These are phyloP conservation scores for Epinephelus cyanopodus DNA, from an alignment of 2,113 vertebrate genomes.

Conservation along the genomic window DNA sequence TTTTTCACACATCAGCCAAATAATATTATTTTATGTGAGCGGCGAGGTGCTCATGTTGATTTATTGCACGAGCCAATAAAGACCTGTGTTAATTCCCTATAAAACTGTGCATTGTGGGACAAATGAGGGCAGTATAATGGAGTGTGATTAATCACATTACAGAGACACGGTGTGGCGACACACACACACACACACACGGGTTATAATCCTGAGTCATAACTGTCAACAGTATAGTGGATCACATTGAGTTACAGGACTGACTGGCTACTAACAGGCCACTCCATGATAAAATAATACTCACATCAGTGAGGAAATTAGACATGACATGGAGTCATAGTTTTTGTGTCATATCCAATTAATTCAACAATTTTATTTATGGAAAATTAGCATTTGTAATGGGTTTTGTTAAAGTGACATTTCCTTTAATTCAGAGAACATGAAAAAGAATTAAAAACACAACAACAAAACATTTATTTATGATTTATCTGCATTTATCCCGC, in stretches of 20 bases:
- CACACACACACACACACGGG: slow-evolving; percentile 51
- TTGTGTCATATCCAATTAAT: slow-evolving; percentile 27
- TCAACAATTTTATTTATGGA: slow-evolving; percentile 14
- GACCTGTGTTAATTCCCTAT: slow-evolving; percentile 68
- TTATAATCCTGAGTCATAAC: slow-evolving; percentile 74
- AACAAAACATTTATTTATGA: neutral
- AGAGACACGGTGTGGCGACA: slow-evolving; percentile 62
- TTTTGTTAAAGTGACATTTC: slow-evolving; percentile 20
- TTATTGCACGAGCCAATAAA: slow-evolving; percentile 67
- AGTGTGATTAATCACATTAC: slow-evolving; percentile 79
- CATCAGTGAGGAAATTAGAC: slow-evolving; percentile 34
- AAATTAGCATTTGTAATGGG: neutral
- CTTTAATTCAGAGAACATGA: neutral
- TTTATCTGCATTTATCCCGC: neutral
- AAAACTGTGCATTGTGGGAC: slow-evolving; percentile 70
- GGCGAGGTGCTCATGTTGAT: slow-evolving; percentile 57
- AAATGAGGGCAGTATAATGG: slow-evolving; percentile 72
- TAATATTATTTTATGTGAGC: slow-evolving; percentile 46
- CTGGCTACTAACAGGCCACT: slow-evolving; percentile 42
- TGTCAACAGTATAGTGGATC: slow-evolving; percentile 54
- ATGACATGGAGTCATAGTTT: slow-evolving; percentile 10
- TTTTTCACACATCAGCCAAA: slow-evolving; percentile 8
- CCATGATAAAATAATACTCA: slow-evolving; percentile 29
- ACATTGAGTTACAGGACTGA: slow-evolving; percentile 52
- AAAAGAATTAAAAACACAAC: neutral